These are phyloP conservation scores for Dermolepida albohirtum DNA, from an alignment of 2,888 invertebrate genomes.

Conservation along the genomic window DNA sequence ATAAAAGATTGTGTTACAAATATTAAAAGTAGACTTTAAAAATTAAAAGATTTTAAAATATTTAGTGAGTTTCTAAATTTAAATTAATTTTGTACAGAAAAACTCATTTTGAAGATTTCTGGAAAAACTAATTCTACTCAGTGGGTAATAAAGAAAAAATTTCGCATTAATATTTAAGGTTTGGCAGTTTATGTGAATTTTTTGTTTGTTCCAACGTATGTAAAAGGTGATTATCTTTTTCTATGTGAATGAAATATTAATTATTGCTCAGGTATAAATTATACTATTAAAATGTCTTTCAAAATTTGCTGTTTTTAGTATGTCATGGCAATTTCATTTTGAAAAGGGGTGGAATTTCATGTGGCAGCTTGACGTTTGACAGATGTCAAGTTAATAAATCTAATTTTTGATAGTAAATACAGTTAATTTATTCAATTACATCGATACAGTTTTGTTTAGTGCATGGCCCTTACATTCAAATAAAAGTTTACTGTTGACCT, in stretches of 20 bases:
- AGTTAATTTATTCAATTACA: slow-evolving; percentile 21
- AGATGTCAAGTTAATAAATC: slow-evolving; percentile 45
- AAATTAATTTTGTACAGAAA: too few relatives aligned
- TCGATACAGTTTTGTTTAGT: neutral
- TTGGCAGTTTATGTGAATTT: slow-evolving; percentile 24
- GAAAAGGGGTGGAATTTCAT: slow-evolving; percentile 45
- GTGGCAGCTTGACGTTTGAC: slow-evolving; percentile 50
- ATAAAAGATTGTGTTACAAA: too few relatives aligned
- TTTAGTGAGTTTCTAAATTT: too few relatives aligned
- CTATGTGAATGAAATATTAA: slow-evolving; percentile 13
- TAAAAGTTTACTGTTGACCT: slow-evolving; percentile 19
- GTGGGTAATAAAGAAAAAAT: too few relatives aligned
- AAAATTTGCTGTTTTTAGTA: slow-evolving; percentile 9
- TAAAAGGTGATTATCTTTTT: slow-evolving; percentile 17
- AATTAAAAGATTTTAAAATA: too few relatives aligned
- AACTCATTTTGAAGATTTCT: too few relatives aligned
- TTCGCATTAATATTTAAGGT: slow-evolving; percentile 15
- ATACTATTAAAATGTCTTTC: neutral
- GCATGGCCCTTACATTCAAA: neutral
- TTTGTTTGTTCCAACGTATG: slow-evolving; percentile 9
- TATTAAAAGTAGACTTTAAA: too few relatives aligned
- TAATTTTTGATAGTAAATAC: slow-evolving; percentile 34
- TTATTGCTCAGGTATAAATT: slow-evolving; percentile 9
- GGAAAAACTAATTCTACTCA: too few relatives aligned
- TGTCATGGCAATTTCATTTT: slow-evolving; percentile 26